A percentile compares a stretch with the other conserved stretches of the same genome.
Evolutionary conservation across 2,113 vertebrate genomes (phyloP).

Genomic region (Dicrurus megarhynchus): DNA sequence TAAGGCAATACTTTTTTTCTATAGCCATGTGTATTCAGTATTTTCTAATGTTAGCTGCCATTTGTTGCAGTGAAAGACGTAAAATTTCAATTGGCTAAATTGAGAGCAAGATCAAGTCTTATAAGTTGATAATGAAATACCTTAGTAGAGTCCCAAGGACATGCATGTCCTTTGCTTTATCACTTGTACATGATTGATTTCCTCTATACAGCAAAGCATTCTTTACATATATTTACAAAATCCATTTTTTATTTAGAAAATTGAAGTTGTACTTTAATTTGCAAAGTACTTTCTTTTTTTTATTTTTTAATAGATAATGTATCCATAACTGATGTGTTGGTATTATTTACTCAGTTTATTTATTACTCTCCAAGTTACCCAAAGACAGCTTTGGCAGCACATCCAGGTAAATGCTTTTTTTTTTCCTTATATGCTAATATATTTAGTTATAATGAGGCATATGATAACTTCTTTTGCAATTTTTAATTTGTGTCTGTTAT

Average conservation of each 20-base stretch:
- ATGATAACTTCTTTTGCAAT: not conserved
- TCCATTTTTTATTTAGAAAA: not conserved
- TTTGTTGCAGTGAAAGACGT: not conserved
- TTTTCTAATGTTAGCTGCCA: not conserved
- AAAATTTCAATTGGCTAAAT: not conserved
- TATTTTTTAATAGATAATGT: slow-evolving; percentile 70
- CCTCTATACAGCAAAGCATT: not conserved
- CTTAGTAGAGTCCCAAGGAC: not conserved
- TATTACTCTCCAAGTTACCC: slow-evolving; percentile 80
- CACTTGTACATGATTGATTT: not conserved
- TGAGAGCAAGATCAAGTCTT: not conserved
- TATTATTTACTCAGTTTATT: slow-evolving; percentile 84
- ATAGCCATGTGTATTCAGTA: not conserved
- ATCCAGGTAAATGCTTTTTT: slow-evolving; percentile 76
- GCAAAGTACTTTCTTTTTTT: not conserved
- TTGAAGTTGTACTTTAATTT: not conserved
- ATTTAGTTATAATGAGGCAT: not conserved
- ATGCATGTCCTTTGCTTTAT: not conserved
- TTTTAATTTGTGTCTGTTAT: not conserved
- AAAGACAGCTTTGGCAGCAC: slow-evolving; percentile 32
- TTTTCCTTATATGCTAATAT: not conserved
- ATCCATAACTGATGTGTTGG: slow-evolving; percentile 81
- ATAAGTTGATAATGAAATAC: not conserved
- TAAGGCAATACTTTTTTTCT: not conserved
- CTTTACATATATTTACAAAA: not conserved